Base-by-base conservation (phyloP, 2,888 invertebrate species). In the Hypercompe scribonia region DNA sequence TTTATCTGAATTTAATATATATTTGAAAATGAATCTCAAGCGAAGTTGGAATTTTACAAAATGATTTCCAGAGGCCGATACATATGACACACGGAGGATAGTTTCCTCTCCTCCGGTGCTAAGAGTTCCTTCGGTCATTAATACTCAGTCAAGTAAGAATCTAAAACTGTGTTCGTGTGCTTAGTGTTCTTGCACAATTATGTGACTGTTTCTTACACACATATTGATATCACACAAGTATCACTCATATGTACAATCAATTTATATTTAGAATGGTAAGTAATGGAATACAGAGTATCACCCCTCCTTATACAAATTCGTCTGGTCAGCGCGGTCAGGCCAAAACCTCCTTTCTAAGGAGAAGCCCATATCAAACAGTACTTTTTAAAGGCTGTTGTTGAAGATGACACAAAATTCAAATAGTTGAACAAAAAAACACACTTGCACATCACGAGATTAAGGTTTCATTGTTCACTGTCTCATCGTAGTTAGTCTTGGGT, bases 31-130 rank as follows among this genome's bases (percentile, higher is more conserved):
- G 54, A 50, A 13, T 11, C n/a, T 10, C n/a, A n/a, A 54, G 28
- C 24, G 11, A 11, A 13, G 0, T 54, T 54, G 28, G 28, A 3
- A 28, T 58, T 28, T 58, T 28, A 28, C 28, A 3, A 68, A 72
- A 82, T 86, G 74, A 89, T 81, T 93, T 93, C 71, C 94, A 94
- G 94, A 93, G 83, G 80, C 90, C 36, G 91, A 91, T 77, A 81
- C 86, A 67, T 86, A 85, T 81, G 89, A 90, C 81, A 83, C 88
- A 74, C 88, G 90, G 74, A 87, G 91, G 76, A 87, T 87, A 13
- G 86, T 90, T 74, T 86, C 90, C 2, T 86, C 92, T 71, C 87
- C 90, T 28, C 92, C 93, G 58, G 85, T 83, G 58, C 81, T 92
- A 84, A 86, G 88, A 84, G 82, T 92, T 58, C 81, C 89, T 63